Percentiles rank a stretch among this genome's conserved stretches.
phyloP scores from a whole-genome alignment of 2,888 invertebrate species.

The Patella caerulea region DNA sequence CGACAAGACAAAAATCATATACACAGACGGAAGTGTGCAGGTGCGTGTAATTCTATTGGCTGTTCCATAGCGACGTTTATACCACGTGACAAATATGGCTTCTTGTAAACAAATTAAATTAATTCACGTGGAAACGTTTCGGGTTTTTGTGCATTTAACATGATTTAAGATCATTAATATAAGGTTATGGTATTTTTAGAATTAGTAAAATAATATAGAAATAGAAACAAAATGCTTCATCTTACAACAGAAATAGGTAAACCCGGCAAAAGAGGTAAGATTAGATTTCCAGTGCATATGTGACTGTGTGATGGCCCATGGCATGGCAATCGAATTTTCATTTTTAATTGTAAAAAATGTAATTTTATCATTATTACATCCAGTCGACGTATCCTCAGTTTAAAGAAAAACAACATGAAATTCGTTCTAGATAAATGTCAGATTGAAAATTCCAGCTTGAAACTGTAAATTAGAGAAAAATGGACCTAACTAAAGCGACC shows the following conservation, averaged over 20 bases:
- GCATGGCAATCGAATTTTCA: too few relatives aligned
- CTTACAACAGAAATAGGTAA: slow-evolving; percentile 63
- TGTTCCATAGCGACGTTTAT: slow-evolving; percentile 15
- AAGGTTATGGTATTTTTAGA: not conserved
- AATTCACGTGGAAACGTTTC: too few relatives aligned
- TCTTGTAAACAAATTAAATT: slow-evolving; percentile 3
- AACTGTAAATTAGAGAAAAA: too few relatives aligned
- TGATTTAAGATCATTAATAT: not conserved
- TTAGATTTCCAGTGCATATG: not conserved
- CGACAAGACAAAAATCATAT: too few relatives aligned
- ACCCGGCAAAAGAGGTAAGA: slow-evolving; percentile 55
- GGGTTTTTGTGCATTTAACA: not conserved
- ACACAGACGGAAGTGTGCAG: not conserved
- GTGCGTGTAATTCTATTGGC: not conserved
- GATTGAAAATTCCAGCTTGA: too few relatives aligned
- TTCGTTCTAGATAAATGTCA: too few relatives aligned
- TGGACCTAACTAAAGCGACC: too few relatives aligned
- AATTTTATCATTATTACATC: too few relatives aligned
- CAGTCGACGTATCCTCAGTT: too few relatives aligned
- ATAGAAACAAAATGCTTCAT: slow-evolving; percentile 51
- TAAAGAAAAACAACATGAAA: too few relatives aligned
- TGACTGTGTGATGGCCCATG: too few relatives aligned
- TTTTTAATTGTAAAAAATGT: too few relatives aligned
- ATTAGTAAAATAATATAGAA: not conserved
- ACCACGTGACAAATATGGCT: slow-evolving; percentile 27